Evolutionary conservation across 2,888 invertebrate genomes (phyloP), one percentile per base, ranked within the genome.

Genomic region (Microctonus brassicae): DNA sequence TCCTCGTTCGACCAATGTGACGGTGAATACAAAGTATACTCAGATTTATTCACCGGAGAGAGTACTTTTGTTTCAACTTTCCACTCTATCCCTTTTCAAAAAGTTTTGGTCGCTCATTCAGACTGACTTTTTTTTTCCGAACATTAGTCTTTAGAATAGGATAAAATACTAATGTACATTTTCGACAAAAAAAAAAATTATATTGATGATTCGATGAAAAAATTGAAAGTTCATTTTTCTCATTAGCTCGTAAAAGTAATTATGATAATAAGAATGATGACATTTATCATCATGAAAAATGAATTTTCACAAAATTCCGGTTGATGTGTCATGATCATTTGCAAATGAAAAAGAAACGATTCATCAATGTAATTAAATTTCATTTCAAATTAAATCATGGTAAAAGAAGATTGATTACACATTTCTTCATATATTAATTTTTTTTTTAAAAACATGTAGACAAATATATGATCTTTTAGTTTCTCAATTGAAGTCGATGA

Each of bases 401-500:
- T 39, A 13, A 42, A 63, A 24, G 39, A 42, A 63, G 63, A 63
- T 63, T 63, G 42, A 63, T 63, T 63, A 47, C n/a, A 34, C n/a
- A 34, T 58, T 34, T 22, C 63, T 47, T 57, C 52, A 42, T 64
- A 34, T 20, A 29, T 47, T 58, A 26, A 9, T n/a, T 24, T 13
- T n/a, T n/a, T 11, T 2, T 29, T 57, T 29, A 29, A 57, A 29
- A 22, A 57, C 39, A 39, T 39, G n/a, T n/a, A 39, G 39, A 39
- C 13, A 39, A 39, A 39, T 39, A 39, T 39, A 39, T 24, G 29
- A 29, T 57, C 6, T 6, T 53, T 53, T 9, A 53, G 5, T 17
- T 26, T 24, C 33, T 61, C 65, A 66, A 62, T 66, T 17, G 52
- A 61, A 52, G 55, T 62, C 53, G 34, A 68, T 64, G 58, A 63